Base-by-base conservation (phyloP, 1,140 invertebrate species). In the Dryas iulia region DNA sequence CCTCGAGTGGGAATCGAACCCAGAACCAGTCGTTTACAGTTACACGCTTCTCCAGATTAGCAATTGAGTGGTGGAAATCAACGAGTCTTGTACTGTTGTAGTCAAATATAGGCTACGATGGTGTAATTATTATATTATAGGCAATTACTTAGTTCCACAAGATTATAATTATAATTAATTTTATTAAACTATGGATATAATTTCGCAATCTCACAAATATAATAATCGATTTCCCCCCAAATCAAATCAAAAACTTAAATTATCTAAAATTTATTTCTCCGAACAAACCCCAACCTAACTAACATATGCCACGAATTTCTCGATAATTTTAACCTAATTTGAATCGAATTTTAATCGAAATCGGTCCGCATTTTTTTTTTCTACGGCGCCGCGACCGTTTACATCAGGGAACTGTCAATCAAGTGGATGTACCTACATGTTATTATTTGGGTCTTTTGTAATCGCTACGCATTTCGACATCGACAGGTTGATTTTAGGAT, bases 251-350 rank as follows among this genome's bases (percentile, higher is more conserved):
- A n/a, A n/a, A n/a, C n/a, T n/a, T n/a, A 47, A 47, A 18, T 47
- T 18, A 47, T 3, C 39, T 47, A 0, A 47, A 47, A 47, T 47
- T 25, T 14, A 12, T 24, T 61, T 39, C 52, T n/a, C 59, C 47
- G 47, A 67, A 67, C 39, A 47, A 72, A 76, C 73, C 76, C 72
- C n/a, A n/a, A n/a, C n/a, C n/a, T n/a, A n/a, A n/a, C n/a, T 71
- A 83, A 83, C 84, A 87, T 85, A 87, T 84, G 83, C 84, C 82
- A 85, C 84, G 77, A 81, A 79, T 82, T 86, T 81, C 69, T 70
- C 81, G 74, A 87, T 87, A 86, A 86, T 86, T 76, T 73, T 66
- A 66, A 73, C 57, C 80, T 82, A 82, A 84, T 86, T 83, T 76
- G 78, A 74, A 72, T 71, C 68, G 73, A 79, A 76, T 81, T 79